Percentiles rank a stretch among this genome's conserved stretches.
Evolutionary conservation across 2,888 invertebrate genomes (phyloP).

Genomic region (Idaea dimidiata): DNA sequence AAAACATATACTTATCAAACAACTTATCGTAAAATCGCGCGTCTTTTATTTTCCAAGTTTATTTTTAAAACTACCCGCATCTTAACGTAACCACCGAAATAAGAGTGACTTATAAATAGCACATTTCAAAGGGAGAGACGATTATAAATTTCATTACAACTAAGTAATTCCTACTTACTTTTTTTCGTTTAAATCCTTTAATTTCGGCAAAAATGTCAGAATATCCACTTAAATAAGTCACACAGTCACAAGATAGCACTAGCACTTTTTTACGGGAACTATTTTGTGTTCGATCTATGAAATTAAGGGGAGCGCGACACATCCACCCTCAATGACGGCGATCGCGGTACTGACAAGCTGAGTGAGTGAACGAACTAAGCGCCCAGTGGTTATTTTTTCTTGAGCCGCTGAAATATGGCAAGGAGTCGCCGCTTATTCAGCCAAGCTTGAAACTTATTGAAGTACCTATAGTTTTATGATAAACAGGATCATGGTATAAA

Average conservation of each 20-base stretch:
- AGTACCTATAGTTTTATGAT: conserved; percentile 33
- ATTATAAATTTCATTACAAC: background rate
- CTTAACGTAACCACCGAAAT: background rate
- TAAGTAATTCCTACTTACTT: background rate
- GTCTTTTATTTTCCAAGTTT: background rate
- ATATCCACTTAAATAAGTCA: background rate
- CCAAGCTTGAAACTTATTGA: conserved; percentile 56
- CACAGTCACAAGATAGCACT: background rate
- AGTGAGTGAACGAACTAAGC: conserved; percentile 11
- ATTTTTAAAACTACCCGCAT: conserved; percentile 1
- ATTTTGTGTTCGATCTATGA: background rate
- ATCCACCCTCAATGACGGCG: background rate
- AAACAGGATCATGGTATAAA: conserved; percentile 58
- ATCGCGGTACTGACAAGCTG: conserved; percentile 23
- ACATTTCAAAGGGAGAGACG: background rate
- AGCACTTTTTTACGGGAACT: background rate
- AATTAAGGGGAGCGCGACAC: background rate
- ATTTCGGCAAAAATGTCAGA: background rate
- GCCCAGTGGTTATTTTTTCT: conserved; percentile 14
- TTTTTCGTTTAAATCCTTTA: background rate
- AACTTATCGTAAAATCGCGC: background rate
- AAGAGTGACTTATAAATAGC: background rate
- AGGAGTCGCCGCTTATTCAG: conserved; percentile 51
- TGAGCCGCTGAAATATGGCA: conserved; percentile 39
- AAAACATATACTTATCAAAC: too few species aligned